phyloP scores from a whole-genome alignment of 2,797 vertebrate genomes.

The Parotocinclus haroldoi region DNA sequence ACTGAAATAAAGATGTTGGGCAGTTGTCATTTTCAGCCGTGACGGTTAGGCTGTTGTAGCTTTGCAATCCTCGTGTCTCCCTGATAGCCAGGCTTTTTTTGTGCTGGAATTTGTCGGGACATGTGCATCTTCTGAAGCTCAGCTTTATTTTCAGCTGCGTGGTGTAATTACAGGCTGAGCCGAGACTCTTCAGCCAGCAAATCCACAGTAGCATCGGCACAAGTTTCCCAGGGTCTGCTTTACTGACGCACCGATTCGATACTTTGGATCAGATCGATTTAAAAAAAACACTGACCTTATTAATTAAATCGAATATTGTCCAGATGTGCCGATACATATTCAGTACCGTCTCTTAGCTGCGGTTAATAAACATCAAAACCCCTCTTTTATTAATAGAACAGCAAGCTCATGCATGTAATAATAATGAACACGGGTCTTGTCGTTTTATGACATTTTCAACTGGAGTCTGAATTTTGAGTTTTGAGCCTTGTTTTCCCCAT shows the following conservation, averaged over 20 bases:
- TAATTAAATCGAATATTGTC: no score
- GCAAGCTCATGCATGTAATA: no score
- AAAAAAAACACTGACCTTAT: no score
- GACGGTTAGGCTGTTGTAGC: conserved; percentile 7
- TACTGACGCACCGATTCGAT: neutral
- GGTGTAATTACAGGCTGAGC: conserved; percentile 51
- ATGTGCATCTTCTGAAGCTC: conserved; percentile 46
- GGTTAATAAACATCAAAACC: no score
- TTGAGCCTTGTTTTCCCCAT: no score
- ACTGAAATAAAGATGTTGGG: conserved; percentile 3
- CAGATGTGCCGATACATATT: no score
- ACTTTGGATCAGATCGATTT: no score
- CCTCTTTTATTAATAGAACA: no score
- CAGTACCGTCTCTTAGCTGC: no score
- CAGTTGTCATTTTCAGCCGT: neutral
- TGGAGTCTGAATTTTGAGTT: no score
- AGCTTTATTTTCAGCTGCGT: conserved; percentile 50
- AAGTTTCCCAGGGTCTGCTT: conserved; percentile 42
- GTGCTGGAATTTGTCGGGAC: conserved; percentile 45
- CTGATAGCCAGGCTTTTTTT: conserved; percentile 25
- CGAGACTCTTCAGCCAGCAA: conserved; percentile 32
- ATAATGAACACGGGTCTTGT: no score
- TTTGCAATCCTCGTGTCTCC: neutral
- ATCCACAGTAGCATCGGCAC: conserved; percentile 29
- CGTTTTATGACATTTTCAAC: no score